phyloP scores from a whole-genome alignment of 2,113 vertebrate genomes.

The Empidonax traillii region DNA sequence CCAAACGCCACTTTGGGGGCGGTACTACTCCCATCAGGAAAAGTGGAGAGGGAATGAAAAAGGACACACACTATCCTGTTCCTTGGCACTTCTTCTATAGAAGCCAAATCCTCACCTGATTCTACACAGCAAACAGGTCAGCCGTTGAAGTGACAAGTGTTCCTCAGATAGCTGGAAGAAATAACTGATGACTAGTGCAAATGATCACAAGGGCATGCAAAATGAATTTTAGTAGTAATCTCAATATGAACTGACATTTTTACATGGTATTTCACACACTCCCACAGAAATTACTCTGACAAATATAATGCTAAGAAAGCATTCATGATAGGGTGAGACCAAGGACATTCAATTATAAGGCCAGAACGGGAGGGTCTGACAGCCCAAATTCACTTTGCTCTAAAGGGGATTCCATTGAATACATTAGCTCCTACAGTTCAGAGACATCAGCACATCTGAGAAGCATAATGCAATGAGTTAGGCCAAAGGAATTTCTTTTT shows the following conservation, averaged over 20 bases:
- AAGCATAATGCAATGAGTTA: background rate
- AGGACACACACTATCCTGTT: background rate
- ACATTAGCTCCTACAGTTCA: background rate
- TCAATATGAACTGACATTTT: background rate
- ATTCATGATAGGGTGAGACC: background rate
- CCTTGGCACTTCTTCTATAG: background rate
- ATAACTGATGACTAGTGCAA: background rate
- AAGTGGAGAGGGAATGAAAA: background rate
- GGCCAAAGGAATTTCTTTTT: background rate
- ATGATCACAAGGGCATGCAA: background rate
- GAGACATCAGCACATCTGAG: background rate
- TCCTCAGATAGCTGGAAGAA: background rate
- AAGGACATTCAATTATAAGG: background rate
- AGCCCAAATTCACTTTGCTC: background rate
- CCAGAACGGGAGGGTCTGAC: background rate
- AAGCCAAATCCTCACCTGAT: background rate
- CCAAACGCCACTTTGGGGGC: background rate
- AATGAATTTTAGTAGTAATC: background rate
- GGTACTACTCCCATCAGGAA: background rate
- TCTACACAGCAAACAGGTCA: background rate
- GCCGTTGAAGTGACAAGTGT: background rate
- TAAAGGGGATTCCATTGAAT: background rate
- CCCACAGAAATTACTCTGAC: background rate
- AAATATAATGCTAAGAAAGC: background rate
- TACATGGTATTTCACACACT: background rate